phyloP scores from a whole-genome alignment of 2,888 invertebrate species.

The Eupithecia abbreviata region DNA sequence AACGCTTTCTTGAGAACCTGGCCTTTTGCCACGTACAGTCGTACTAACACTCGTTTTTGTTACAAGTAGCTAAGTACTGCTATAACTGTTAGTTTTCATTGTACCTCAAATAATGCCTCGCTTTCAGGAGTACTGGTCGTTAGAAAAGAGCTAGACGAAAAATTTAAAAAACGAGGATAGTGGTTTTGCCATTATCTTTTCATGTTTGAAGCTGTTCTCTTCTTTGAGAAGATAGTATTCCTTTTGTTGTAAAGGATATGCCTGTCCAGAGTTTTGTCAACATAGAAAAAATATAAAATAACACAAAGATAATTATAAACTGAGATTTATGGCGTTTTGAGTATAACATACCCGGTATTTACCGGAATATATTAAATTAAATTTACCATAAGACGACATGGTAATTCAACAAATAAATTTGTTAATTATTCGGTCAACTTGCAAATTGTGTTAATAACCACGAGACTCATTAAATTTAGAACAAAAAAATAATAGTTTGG shows the following conservation, averaged over 20 bases:
- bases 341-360: no score
- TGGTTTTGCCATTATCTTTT: neutral
- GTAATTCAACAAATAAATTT: no score
- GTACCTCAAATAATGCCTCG: conserved; percentile 30
- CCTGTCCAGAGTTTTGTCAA: neutral
- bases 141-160: conserved; percentile 13
- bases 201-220: neutral
- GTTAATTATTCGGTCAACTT: no score
- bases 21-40: conserved; percentile 22
- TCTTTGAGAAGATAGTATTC: neutral
- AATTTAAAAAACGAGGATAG: neutral
- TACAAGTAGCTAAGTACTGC: conserved; percentile 34
- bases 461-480: no score
- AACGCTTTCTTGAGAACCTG: conserved; percentile 22
- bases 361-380: no score
- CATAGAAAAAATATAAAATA: neutral
- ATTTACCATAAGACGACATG: no score
- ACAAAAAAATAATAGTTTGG: no score
- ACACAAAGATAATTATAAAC: neutral
- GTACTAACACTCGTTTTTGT: conserved; percentile 22
- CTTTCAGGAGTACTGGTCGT: conserved; percentile 25
- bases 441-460: no score
- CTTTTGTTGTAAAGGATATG: neutral
- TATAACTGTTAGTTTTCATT: conserved; percentile 46
- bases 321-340: no score